phyloP scores from a whole-genome alignment of 1,140 invertebrate species.

The Capitella teleta region DNA sequence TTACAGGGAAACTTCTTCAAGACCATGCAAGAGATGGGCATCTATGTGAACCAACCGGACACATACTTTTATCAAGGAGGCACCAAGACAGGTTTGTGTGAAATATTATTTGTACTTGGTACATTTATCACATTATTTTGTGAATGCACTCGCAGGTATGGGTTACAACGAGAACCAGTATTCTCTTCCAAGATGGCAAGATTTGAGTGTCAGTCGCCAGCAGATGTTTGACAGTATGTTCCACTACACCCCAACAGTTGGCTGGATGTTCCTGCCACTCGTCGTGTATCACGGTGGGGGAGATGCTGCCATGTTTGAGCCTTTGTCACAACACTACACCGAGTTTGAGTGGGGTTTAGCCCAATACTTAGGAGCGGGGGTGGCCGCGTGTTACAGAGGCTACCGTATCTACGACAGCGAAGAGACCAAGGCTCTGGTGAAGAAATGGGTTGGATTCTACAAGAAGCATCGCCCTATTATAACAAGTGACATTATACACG shows the following conservation, averaged over 20 bases:
- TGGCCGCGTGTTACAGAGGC: conserved; percentile 7
- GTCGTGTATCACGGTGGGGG: conserved; percentile 6
- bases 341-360: conserved; percentile 8
- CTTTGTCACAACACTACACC: not conserved
- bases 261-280: conserved; percentile 7
- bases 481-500: conserved; percentile 3
- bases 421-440: conserved; percentile 3
- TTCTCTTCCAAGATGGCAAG: conserved; percentile 5
- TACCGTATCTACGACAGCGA: conserved; percentile 4
- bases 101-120: too few species aligned
- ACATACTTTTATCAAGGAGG: conserved; percentile 8
- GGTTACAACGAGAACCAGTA: conserved; percentile 6
- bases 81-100: conserved; percentile 4
- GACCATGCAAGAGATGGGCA: not conserved
- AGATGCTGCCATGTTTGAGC: conserved; percentile 2
- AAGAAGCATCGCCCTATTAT: conserved; percentile 5
- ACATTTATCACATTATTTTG: too few species aligned
- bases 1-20: not conserved
- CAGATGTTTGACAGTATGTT: conserved; percentile 3
- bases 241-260: not conserved
- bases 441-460: conserved; percentile 6
- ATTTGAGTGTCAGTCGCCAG: conserved; percentile 3
- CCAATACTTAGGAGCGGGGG: conserved; percentile 7
- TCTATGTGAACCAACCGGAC: conserved; percentile 10
- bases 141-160: too few species aligned